Percentiles rank a stretch among this genome's conserved stretches.
phyloP scores from a whole-genome alignment of 2,113 vertebrate genomes.

The Lasiurus borealis region DNA sequence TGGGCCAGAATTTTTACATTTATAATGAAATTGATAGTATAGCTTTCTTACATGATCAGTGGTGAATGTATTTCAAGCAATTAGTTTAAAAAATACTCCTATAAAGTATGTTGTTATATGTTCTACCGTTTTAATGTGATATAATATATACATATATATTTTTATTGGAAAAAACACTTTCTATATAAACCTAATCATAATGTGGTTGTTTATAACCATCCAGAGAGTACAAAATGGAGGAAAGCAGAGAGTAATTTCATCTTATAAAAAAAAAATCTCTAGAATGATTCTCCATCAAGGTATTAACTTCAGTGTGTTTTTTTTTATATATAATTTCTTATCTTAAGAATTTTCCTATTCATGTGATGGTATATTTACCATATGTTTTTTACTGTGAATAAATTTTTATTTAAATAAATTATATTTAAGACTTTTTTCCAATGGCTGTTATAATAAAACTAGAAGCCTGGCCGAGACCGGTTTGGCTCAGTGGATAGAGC shows the following conservation, averaged over 20 bases:
- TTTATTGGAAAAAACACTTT: neutral
- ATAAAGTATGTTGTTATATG: neutral
- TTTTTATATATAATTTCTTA: neutral
- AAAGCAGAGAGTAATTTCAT: neutral
- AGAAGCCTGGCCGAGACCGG: too few relatives aligned
- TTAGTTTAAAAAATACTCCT: neutral
- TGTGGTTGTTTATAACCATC: neutral
- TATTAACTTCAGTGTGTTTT: neutral
- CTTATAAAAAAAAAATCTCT: conserved; percentile 54
- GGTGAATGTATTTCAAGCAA: neutral
- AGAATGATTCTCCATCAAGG: neutral
- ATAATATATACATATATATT: neutral
- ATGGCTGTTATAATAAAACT: too few relatives aligned
- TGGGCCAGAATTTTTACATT: neutral
- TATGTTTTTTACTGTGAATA: neutral
- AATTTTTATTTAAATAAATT: neutral
- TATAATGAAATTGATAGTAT: neutral
- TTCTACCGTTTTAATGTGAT: neutral
- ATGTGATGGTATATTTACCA: neutral
- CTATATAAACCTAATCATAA: neutral
- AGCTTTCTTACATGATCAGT: neutral
- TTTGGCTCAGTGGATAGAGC: too few relatives aligned
- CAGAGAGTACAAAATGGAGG: neutral
- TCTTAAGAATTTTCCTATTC: neutral
- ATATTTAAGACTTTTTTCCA: neutral